Evolutionary conservation across 2,888 invertebrate species (phyloP).

Genomic region (Andrena bicolor): DNA sequence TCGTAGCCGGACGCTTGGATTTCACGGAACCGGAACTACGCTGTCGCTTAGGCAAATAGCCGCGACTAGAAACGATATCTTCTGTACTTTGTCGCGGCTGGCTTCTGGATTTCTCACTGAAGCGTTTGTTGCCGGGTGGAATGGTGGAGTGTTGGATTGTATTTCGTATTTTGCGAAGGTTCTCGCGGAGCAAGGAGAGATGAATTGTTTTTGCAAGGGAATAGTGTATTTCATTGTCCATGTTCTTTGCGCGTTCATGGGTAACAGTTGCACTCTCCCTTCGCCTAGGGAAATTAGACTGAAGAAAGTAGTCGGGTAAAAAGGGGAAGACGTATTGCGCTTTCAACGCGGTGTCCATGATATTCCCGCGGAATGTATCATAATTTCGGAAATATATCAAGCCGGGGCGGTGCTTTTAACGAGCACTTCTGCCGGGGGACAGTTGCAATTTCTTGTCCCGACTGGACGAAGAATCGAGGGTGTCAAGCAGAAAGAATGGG

Average conservation of each 20-base stretch:
- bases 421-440: conserved; percentile 32
- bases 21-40: conserved; percentile 54
- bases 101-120: no score
- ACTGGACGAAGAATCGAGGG: conserved; percentile 37
- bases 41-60: conserved; percentile 67
- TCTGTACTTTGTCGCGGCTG: not conserved
- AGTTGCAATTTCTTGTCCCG: conserved; percentile 20
- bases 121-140: no score
- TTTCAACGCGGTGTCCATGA: conserved; percentile 2
- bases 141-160: no score
- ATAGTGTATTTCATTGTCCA: not conserved
- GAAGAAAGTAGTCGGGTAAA: conserved; percentile 18
- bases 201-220: no score
- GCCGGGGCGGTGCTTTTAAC: conserved; percentile 55
- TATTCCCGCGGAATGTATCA: conserved; percentile 25
- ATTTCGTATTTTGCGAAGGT: no score
- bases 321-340: conserved; percentile 16
- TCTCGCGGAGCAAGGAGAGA: no score
- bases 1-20: conserved; percentile 58
- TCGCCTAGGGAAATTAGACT: conserved; percentile 15
- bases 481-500: conserved; percentile 36
- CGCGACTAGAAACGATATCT: conserved; percentile 8
- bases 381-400: conserved; percentile 46
- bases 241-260: not conserved
- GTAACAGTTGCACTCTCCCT: no score